Percentiles rank a stretch among this genome's conserved stretches.
These are phyloP conservation scores for Psittacula cyanocephala DNA, from an alignment of 2,113 vertebrate species.

Conservation along the genomic window DNA sequence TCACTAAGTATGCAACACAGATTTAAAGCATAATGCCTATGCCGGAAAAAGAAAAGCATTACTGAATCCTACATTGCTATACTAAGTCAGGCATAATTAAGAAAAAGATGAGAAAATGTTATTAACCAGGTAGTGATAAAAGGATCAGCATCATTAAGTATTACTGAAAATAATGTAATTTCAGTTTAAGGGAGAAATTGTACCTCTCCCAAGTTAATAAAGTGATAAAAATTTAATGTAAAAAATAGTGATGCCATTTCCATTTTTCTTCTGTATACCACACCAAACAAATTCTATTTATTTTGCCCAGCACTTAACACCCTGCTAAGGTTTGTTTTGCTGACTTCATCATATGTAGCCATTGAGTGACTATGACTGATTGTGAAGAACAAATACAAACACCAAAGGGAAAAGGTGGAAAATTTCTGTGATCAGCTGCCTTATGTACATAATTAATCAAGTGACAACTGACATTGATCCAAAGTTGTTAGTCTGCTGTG, in stretches of 20 bases:
- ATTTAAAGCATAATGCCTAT: not conserved
- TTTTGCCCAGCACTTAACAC: not conserved
- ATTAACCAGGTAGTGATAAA: not conserved
- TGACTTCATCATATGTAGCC: not conserved
- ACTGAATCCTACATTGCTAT: not conserved
- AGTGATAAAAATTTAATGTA: not conserved
- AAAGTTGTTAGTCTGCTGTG: conserved; percentile 12
- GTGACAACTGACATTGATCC: conserved; percentile 33
- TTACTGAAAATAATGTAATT: not conserved
- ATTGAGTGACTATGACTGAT: conserved; percentile 13
- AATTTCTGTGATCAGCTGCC: conserved; percentile 5
- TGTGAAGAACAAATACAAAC: conserved; percentile 11
- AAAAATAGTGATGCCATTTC: not conserved
- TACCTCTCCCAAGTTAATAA: not conserved
- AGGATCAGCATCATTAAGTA: not conserved
- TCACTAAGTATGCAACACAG: not conserved
- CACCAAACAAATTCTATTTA: not conserved
- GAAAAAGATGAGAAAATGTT: not conserved
- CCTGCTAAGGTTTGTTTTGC: not conserved
- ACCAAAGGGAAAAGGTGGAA: not conserved
- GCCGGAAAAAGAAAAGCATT: accelerated
- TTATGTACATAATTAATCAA: conserved; percentile 46
- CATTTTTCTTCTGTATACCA: not conserved
- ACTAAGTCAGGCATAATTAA: not conserved
- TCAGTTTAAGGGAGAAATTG: not conserved